Evolutionary conservation across 2,113 vertebrate species (phyloP), one percentile per base, ranked within the genome.

Genomic region (Bubo blakistoni): DNA sequence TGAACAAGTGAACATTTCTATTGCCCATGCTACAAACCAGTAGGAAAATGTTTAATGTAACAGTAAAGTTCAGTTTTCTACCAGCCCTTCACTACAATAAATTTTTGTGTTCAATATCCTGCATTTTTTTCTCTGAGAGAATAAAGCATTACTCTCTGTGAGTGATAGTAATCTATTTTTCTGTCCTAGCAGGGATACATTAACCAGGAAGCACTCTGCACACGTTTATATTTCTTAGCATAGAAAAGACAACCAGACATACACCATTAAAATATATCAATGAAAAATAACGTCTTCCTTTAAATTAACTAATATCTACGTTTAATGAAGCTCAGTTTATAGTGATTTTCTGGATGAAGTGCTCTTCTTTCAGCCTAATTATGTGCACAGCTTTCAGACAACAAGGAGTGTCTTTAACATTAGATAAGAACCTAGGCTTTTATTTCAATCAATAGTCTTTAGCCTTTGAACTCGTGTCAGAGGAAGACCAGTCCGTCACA

Each of bases 361-460:
- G 89, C 96, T 98, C 97, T 96, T 97, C 96, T 97, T 96, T 97
- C 96, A 96, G 96, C 89, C 96, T 98, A 98, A 98, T 98, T 98
- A 98, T 96, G 97, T 98, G 97, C 95, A 94, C 81, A 78, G 96
- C 93, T 98, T 98, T 98, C 98, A 97, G 97, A 98, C 98, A 98
- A 98, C 97, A 98, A 98, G 96, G 94, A 98, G 96, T 98, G 98
- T 98, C 97, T 98, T 98, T 98, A 98, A 98, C 97, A 98, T 98
- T 98, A 98, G 97, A 98, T 98, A 98, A 98, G 98, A 98, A 97
- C 97, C 95, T 94, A 96, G 96, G 97, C 98, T 98, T 98, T 98
- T 98, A 98, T 98, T 97, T 98, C 98, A 98, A 98, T 98, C 98
- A 98, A 98, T 98, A 98, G 98, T 98, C 98, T 98, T 98, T 98